Evolutionary conservation across 2,888 invertebrate genomes (phyloP).

Genomic region (Eupithecia tripunctaria): DNA sequence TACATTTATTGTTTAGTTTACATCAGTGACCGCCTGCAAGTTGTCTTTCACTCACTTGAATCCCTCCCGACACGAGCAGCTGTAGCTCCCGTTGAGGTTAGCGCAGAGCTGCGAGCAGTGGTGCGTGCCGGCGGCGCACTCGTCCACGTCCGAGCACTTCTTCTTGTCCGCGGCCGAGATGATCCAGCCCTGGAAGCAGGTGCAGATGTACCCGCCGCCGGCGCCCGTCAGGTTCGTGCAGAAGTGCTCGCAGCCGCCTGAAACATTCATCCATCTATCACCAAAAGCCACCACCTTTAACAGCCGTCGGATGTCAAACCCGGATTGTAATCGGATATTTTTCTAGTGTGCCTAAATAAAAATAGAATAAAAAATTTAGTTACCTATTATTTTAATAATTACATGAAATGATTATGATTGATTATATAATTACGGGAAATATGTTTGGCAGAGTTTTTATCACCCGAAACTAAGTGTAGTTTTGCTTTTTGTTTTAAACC

Average conservation of each 20-base stretch:
- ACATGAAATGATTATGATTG: not conserved
- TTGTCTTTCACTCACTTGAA: constrained; percentile 80
- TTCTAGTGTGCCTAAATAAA: too few relatives aligned
- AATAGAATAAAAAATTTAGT: too few relatives aligned
- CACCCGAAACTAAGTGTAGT: too few relatives aligned
- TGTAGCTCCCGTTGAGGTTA: constrained; percentile 96
- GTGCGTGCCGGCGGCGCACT: constrained; percentile 92
- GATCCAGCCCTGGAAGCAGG: constrained; percentile 94
- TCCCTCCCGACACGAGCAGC: constrained; percentile 93
- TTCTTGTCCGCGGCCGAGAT: constrained; percentile 92
- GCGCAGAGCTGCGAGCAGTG: constrained; percentile 97
- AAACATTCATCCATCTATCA: constrained; percentile 21
- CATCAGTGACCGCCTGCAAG: too few relatives aligned
- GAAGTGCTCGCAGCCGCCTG: constrained; percentile 96
- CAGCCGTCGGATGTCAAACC: too few relatives aligned
- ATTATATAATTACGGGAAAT: not conserved
- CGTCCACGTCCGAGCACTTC: constrained; percentile 94
- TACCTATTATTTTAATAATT: too few relatives aligned
- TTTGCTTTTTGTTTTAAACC: too few relatives aligned
- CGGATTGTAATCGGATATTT: too few relatives aligned
- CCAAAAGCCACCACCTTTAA: too few relatives aligned
- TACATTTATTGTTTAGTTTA: too few relatives aligned
- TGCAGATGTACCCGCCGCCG: constrained; percentile 92
- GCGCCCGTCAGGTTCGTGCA: constrained; percentile 91
- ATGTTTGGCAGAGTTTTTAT: too few relatives aligned